Conservation (phyloP, 64 coral and sea anemone species). For the Montipora cactus region DNA sequence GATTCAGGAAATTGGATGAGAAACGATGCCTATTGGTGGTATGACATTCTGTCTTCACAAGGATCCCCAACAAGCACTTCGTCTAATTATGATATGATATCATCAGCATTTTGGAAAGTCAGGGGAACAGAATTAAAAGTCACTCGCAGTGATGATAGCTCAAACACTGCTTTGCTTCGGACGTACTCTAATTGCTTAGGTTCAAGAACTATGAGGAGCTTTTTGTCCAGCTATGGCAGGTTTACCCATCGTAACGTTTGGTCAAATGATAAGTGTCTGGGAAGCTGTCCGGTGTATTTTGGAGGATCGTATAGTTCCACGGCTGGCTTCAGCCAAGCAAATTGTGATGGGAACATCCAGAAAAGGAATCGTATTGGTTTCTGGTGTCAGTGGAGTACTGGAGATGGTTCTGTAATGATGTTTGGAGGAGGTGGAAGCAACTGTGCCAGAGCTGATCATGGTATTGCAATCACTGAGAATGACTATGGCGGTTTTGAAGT, state of each 20-base stretch:
- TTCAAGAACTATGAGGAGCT: slow-evolving; percentile 24
- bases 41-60: slow-evolving; percentile 35
- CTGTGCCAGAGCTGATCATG: slow-evolving; percentile 69
- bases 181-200: slow-evolving; percentile 35
- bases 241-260: slow-evolving; percentile 32
- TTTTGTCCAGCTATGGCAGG: slow-evolving; percentile 44
- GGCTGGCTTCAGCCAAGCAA: neutral
- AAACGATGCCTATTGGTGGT: slow-evolving; percentile 47
- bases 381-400: slow-evolving; percentile 67
- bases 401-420: slow-evolving; percentile 76
- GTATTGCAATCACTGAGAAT: slow-evolving; percentile 66
- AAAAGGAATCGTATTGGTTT: slow-evolving; percentile 31
- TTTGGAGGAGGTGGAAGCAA: slow-evolving; percentile 62
- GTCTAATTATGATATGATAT: slow-evolving; percentile 70
- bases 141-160: slow-evolving; percentile 57
- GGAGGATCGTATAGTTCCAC: neutral
- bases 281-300: slow-evolving; percentile 3
- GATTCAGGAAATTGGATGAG: slow-evolving; percentile 63
- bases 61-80: slow-evolving; percentile 41
- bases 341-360: slow-evolving; percentile 56
- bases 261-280: slow-evolving; percentile 44
- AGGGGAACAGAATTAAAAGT: slow-evolving; percentile 50
- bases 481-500: neutral
- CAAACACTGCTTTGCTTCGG: neutral
- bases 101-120: slow-evolving; percentile 46